Conservation (phyloP, 2,797 vertebrate genomes). For the Syndactyla subalaris region DNA sequence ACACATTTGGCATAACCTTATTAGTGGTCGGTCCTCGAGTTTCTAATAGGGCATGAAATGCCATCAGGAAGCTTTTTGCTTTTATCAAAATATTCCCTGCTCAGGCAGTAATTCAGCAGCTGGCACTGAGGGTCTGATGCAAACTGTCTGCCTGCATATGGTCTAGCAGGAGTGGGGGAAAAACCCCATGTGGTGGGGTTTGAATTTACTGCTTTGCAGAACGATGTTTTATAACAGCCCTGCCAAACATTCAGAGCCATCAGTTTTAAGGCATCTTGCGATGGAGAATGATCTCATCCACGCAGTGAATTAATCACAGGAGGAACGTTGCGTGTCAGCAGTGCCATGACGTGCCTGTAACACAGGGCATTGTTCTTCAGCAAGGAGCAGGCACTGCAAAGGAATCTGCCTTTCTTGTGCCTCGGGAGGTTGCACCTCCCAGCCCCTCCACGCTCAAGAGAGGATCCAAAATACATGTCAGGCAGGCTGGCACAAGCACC, state of each 20-base stretch:
- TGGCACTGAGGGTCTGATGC: neutral
- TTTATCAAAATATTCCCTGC: neutral
- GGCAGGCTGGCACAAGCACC: neutral
- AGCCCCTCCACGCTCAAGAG: neutral
- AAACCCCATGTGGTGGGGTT: neutral
- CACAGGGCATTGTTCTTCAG: neutral
- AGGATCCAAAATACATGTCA: neutral
- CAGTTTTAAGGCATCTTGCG: neutral
- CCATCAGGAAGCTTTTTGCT: slow-evolving; percentile 13
- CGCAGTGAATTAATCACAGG: neutral
- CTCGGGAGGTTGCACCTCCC: neutral
- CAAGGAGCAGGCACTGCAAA: neutral
- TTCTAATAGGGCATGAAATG: slow-evolving; percentile 21
- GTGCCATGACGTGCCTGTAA: neutral
- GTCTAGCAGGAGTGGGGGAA: slow-evolving; percentile 17
- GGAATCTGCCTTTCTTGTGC: neutral
- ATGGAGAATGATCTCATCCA: neutral
- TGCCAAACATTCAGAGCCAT: neutral
- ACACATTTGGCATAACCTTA: neutral
- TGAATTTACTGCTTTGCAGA: slow-evolving; percentile 20
- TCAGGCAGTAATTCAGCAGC: slow-evolving; percentile 13
- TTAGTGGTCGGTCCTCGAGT: neutral
- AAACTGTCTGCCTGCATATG: slow-evolving; percentile 29
- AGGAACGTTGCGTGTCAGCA: neutral
- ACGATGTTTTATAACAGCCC: neutral